Base-by-base conservation (phyloP, 2,797 vertebrate genomes). In the Poeciliopsis presidionis region DNA sequence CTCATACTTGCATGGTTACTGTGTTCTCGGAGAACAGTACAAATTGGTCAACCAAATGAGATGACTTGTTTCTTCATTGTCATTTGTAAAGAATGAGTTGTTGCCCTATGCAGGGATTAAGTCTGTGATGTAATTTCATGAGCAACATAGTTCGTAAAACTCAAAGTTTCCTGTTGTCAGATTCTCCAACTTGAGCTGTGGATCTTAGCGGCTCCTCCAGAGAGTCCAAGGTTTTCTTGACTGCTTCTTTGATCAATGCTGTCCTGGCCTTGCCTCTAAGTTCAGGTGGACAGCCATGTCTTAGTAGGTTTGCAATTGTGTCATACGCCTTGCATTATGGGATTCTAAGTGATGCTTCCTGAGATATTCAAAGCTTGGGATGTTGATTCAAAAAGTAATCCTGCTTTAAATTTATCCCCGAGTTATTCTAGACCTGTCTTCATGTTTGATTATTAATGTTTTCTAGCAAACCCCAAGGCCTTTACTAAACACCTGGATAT, bases 1-100 rank as follows among this genome's bases (percentile, higher is more conserved):
- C 82, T 87, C 84, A 87, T 87, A 86, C 89, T 87, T 83, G 84
- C 67, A 84, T 71, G 43, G 80, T 84, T 69, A 69, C 74, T 49
- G 67, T 73, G 57, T 84, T 89, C 80, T 79, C 25, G 7, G 76
- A 76, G 75, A 73, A 72, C 75, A 57, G 80, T 67, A 71, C 77
- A 92, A 87, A 86, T 88, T 91, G 89, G 91, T 86, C 86, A 77
- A 0, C 12, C 39, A 25, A 12, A 25, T 9, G 36, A n/a, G 22
- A n/a, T 18, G 39, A 13, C 13, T 69, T 25, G 36, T 69, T 65
- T 8, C 63, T 18, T 67, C 20, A 25, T 11, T 69, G 22, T 25
- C 8, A 43, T 69, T 69, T 69, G 5, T 43, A 5, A 70, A n/a
- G 65, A 36, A 43, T 82, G 9, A 49, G 0, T 41, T 69, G 28